A percentile compares a stretch with the other conserved stretches of the same genome.
These are phyloP conservation scores for Tachysurus vachellii DNA, from an alignment of 2,113 vertebrate genomes.

Conservation along the genomic window DNA sequence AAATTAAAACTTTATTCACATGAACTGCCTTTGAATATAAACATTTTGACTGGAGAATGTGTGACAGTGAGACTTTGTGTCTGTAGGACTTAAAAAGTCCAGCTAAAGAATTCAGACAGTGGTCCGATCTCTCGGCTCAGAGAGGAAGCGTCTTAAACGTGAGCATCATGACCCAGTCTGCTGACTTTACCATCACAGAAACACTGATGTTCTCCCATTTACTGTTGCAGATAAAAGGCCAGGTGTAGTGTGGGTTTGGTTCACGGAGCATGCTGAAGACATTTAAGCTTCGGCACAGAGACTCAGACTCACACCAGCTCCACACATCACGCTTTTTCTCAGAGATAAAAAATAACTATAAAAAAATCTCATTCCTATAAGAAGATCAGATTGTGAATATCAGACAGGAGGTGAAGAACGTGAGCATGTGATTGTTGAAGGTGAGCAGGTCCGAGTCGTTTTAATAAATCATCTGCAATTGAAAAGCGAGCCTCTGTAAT, in stretches of 20 bases:
- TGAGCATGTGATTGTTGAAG: not conserved
- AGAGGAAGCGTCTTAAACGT: not conserved
- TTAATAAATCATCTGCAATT: not conserved
- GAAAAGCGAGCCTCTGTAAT: slow-evolving; percentile 38
- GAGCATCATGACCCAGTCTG: slow-evolving; percentile 24
- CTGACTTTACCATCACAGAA: slow-evolving; percentile 57
- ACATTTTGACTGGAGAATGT: not conserved
- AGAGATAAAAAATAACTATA: not conserved
- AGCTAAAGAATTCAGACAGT: not conserved
- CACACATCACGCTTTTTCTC: not conserved
- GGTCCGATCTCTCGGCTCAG: not conserved
- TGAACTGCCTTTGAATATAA: not conserved
- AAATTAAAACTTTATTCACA: not conserved
- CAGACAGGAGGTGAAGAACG: not conserved
- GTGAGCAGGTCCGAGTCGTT: not conserved
- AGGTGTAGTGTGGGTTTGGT: slow-evolving; percentile 53
- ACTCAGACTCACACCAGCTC: not conserved
- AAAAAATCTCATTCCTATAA: not conserved
- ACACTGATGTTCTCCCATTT: slow-evolving; percentile 68
- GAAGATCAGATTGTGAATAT: not conserved
- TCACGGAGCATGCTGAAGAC: slow-evolving; percentile 70
- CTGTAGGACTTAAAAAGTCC: not conserved
- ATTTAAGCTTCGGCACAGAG: slow-evolving; percentile 67
- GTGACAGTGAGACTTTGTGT: not conserved
- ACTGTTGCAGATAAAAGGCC: slow-evolving; percentile 58